Evolutionary conservation across 2,113 vertebrate species (phyloP), one percentile per base, ranked within the genome.

Genomic region (Bombycilla garrulus): DNA sequence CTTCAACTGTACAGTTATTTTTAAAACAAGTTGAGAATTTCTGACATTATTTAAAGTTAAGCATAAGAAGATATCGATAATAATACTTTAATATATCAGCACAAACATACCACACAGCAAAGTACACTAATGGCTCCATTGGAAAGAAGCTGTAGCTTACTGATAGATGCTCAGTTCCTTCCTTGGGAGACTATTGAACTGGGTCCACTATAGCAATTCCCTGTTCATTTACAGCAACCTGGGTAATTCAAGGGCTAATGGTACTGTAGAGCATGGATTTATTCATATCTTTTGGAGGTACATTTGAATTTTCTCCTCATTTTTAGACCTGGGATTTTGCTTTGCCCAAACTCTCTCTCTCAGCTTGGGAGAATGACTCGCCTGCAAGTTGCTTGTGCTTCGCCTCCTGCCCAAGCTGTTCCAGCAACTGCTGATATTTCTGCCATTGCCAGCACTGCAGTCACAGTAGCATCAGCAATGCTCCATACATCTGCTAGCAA

Each of bases 341-440:
- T 91, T 94, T 91, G 78, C 81, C 84, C 42, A 44, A 45, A 57
- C n/a, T n/a, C n/a, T n/a, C n/a, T n/a, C n/a, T 67, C 73, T 81
- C 81, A 91, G 8, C 42, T 54, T 72, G 19, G 57, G 54, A 61
- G 42, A 66, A 87, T 21, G 54, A 84, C 65, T 90, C 86, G 88
- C 38, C 79, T 80, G 47, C 60, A 58, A 90, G 92, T 83, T 54
- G 47, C 64, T 80, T 44, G 47, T 60, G 62, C 93, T 73, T 54
- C 11, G 51, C 66, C 83, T 92, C 83, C 74, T 38, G 58, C 60
- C 62, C 94, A 96, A 95, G 90, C 85, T 95, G 92, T 94, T 93
- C 81, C 79, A 85, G 47, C 86, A 95, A 94, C 88, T 94, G 95
- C 91, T 93, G 80, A 13, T 92, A 94, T 86, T 96, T 81, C 88